A percentile compares a stretch with the other conserved stretches of the same genome.
Evolutionary conservation across 2,888 invertebrate genomes (phyloP).

Genomic region (Agrochola lota): DNA sequence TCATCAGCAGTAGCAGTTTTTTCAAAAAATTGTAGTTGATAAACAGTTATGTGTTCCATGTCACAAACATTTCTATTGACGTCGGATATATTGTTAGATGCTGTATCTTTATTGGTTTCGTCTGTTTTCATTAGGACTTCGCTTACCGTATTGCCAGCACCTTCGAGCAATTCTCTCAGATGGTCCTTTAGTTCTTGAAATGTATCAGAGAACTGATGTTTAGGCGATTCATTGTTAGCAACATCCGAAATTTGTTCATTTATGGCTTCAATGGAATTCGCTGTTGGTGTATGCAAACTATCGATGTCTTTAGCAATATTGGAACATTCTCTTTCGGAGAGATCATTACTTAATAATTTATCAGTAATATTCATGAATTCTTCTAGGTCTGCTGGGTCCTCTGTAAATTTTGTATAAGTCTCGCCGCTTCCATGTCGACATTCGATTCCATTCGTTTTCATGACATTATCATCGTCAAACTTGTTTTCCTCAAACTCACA

Average conservation of each 20-base stretch:
- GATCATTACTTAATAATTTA: conserved; percentile 78
- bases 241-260: conserved; percentile 66
- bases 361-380: conserved; percentile 86
- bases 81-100: conserved; percentile 25
- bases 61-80: conserved; percentile 77
- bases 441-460: conserved; percentile 69
- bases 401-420: conserved; percentile 87
- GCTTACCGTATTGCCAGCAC: conserved; percentile 70
- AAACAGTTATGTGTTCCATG: conserved; percentile 86
- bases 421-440: conserved; percentile 86
- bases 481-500: conserved; percentile 76
- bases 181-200: conserved; percentile 82
- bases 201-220: conserved; percentile 79
- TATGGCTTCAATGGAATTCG: conserved; percentile 83
- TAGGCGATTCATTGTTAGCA: conserved; percentile 51
- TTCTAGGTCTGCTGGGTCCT: conserved; percentile 83
- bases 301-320: conserved; percentile 73
- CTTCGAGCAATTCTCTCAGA: conserved; percentile 80
- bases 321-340: conserved; percentile 64
- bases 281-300: conserved; percentile 83
- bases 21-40: conserved; percentile 80
- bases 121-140: conserved; percentile 59
- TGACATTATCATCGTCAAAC: conserved; percentile 66
- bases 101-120: conserved; percentile 59
- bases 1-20: conserved; percentile 60